A percentile compares a stretch with the other conserved stretches of the same genome.
Conservation (phyloP, 2,797 vertebrate genomes). For the Glyptemys insculpta region DNA sequence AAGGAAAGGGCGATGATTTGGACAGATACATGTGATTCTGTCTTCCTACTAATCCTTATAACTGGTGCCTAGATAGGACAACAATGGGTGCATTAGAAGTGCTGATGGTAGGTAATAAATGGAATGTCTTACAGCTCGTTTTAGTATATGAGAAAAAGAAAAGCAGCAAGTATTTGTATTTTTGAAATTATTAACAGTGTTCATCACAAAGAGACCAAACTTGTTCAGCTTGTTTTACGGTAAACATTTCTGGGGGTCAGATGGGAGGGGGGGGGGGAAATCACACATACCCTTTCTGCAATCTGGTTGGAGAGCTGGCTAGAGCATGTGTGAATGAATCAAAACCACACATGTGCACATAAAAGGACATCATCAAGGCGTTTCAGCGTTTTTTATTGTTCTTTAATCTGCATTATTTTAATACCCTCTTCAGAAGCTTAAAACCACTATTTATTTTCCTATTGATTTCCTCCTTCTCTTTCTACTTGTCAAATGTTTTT, state of each 20-base stretch:
- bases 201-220: constrained; percentile 73
- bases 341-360: constrained; percentile 80
- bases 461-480: constrained; percentile 70
- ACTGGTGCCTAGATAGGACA: not conserved
- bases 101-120: constrained; percentile 30
- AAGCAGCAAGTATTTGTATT: constrained; percentile 63
- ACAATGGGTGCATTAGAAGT: not conserved
- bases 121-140: constrained; percentile 54
- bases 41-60: not conserved
- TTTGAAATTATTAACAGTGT: constrained; percentile 72
- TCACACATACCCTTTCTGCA: constrained; percentile 27
- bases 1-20: not conserved
- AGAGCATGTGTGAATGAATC: constrained; percentile 77
- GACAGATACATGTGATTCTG: not conserved
- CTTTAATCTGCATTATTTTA: constrained; percentile 79
- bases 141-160: constrained; percentile 64
- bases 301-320: constrained; percentile 68
- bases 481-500: constrained; percentile 53
- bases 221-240: constrained; percentile 72
- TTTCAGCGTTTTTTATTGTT: constrained; percentile 78
- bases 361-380: constrained; percentile 77
- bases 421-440: constrained; percentile 79
- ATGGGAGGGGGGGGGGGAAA: constrained; percentile 17
- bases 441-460: constrained; percentile 77
- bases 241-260: constrained; percentile 60